Conservation (phyloP, 2,888 invertebrate genomes). For the Lordiphosa andalusiaca region DNA sequence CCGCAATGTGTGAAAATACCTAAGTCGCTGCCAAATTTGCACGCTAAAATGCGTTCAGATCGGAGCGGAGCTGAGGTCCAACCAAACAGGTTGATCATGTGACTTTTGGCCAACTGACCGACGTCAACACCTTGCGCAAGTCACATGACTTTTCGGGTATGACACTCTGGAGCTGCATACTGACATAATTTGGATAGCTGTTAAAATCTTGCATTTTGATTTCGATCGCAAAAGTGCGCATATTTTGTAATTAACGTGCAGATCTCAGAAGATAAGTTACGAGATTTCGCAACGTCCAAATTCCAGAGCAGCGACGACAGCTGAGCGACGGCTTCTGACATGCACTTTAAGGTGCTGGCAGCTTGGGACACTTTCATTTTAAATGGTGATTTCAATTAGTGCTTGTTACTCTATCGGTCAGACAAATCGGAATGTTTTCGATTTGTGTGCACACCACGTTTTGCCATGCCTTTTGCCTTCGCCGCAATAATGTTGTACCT, state of each 20-base stretch:
- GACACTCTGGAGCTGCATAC: slow-evolving; percentile 15
- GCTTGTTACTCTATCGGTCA: slow-evolving; percentile 50
- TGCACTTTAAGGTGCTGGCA: slow-evolving; percentile 46
- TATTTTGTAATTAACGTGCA: slow-evolving; percentile 62
- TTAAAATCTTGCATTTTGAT: slow-evolving; percentile 50
- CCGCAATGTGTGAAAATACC: slow-evolving; percentile 50
- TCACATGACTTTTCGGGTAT: slow-evolving; percentile 35
- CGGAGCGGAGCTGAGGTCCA: slow-evolving; percentile 1
- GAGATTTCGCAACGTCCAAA: slow-evolving; percentile 33
- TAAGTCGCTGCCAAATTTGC: slow-evolving; percentile 37
- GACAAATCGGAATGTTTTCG: slow-evolving; percentile 48
- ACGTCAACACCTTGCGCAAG: slow-evolving; percentile 19
- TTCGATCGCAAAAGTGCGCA: slow-evolving; percentile 28
- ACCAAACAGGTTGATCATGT: slow-evolving; percentile 33
- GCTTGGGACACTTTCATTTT: slow-evolving; percentile 65
- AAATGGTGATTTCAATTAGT: slow-evolving; percentile 75
- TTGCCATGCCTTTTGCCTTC: slow-evolving; percentile 33
- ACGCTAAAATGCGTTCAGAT: slow-evolving; percentile 13
- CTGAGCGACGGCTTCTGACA: slow-evolving; percentile 20
- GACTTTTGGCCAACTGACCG: slow-evolving; percentile 35
- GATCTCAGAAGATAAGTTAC: slow-evolving; percentile 29
- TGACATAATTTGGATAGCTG: slow-evolving; percentile 35
- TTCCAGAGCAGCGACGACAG: slow-evolving; percentile 49
- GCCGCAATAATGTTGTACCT: slow-evolving; percentile 31
- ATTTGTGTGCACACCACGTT: slow-evolving; percentile 65